These are phyloP conservation scores for Buphagus erythrorhynchus DNA, from an alignment of 2,797 vertebrate genomes.

Conservation along the genomic window DNA sequence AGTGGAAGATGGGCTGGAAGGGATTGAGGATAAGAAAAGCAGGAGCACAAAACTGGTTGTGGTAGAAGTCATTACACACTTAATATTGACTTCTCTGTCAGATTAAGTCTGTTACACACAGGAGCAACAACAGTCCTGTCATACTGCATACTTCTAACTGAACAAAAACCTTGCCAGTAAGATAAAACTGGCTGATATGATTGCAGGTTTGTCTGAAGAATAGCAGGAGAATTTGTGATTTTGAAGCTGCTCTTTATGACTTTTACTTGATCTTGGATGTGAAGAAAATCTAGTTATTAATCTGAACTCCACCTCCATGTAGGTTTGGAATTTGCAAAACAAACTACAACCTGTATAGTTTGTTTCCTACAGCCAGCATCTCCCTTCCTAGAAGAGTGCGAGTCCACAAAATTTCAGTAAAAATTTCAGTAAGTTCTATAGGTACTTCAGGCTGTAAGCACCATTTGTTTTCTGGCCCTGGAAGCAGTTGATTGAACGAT, in stretches of 20 bases:
- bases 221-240: neutral
- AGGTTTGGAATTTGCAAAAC: neutral
- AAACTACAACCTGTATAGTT: neutral
- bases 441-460: neutral
- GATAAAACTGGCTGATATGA: neutral
- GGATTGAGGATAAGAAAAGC: neutral
- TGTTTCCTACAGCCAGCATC: neutral
- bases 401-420: neutral
- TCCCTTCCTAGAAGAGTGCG: neutral
- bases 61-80: neutral
- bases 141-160: neutral
- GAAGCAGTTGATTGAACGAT: neutral
- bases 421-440: neutral
- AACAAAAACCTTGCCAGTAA: neutral
- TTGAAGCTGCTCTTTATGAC: neutral
- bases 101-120: neutral
- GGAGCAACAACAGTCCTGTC: neutral
- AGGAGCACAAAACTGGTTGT: neutral
- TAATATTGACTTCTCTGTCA: neutral
- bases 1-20: neutral
- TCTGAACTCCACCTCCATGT: neutral
- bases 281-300: neutral
- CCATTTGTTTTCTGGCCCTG: neutral
- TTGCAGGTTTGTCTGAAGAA: neutral
- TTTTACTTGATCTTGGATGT: neutral